These are phyloP conservation scores for Cyanocitta stelleri DNA, from an alignment of 2,113 vertebrate genomes.

Conservation along the genomic window DNA sequence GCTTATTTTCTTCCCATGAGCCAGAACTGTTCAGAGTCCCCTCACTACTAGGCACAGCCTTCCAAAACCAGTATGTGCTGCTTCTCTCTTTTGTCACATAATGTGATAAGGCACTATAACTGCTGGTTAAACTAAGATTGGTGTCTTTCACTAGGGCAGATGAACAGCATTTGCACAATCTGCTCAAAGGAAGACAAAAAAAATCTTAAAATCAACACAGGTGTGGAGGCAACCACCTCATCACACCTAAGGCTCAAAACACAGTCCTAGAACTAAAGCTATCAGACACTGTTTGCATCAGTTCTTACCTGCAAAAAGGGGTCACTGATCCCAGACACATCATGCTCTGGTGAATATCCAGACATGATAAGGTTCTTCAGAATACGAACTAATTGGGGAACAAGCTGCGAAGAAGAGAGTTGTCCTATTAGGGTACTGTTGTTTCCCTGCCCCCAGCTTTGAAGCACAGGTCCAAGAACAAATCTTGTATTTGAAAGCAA, in stretches of 20 bases:
- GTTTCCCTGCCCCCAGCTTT: background rate
- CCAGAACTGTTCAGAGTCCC: background rate
- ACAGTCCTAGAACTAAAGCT: background rate
- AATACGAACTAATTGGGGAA: constrained; percentile 98
- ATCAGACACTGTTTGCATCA: background rate
- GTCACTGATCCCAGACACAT: constrained; percentile 98
- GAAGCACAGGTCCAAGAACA: background rate
- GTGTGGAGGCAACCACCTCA: background rate
- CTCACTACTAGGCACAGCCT: background rate
- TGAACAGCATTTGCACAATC: background rate
- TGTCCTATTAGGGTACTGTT: background rate
- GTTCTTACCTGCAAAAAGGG: constrained; percentile 93
- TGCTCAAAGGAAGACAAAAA: background rate
- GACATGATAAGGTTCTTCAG: constrained; percentile 99
- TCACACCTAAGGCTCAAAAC: background rate
- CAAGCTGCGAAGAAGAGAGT: constrained; percentile 82
- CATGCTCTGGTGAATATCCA: constrained; percentile 98
- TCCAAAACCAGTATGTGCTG: background rate
- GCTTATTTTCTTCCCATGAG: background rate
- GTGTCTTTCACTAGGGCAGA: background rate
- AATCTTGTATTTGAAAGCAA: background rate
- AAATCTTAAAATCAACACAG: background rate
- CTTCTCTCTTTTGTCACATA: background rate
- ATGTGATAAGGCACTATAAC: background rate
- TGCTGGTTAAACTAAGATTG: background rate